Percentiles rank a stretch among this genome's conserved stretches.
These are phyloP conservation scores for Koerneria pararmatus DNA, from an alignment of 2,888 invertebrate genomes.

Conservation along the genomic window DNA sequence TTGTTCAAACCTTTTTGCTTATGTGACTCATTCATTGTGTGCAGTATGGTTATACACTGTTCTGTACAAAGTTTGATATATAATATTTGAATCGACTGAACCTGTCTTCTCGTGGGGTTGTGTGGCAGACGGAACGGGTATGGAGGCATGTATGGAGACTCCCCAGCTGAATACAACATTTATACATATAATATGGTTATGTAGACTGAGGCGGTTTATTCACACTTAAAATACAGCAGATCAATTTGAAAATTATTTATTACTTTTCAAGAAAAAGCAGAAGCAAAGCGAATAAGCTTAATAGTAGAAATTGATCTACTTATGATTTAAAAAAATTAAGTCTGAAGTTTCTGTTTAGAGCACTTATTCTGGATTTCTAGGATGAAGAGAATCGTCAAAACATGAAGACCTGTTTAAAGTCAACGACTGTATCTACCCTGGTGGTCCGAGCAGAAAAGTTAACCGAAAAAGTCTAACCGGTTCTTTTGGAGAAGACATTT, in stretches of 20 bases:
- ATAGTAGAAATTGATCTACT: too few relatives aligned
- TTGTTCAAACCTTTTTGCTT: too few relatives aligned
- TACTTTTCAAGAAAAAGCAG: too few relatives aligned
- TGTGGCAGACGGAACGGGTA: slow-evolving; percentile 41
- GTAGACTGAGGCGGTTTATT: not conserved
- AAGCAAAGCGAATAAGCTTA: too few relatives aligned
- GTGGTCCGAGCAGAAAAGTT: too few relatives aligned
- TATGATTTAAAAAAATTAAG: too few relatives aligned
- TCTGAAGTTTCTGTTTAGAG: too few relatives aligned
- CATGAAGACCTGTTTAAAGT: too few relatives aligned
- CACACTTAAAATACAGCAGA: not conserved
- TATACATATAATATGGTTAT: not conserved
- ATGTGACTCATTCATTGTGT: too few relatives aligned
- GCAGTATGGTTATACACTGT: too few relatives aligned
- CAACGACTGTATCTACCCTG: too few relatives aligned
- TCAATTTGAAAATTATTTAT: too few relatives aligned
- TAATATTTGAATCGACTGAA: slow-evolving; percentile 24
- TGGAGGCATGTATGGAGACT: slow-evolving; percentile 35
- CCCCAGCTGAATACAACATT: slow-evolving; percentile 35
- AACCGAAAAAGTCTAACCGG: slow-evolving; percentile 26
- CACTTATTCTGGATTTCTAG: not conserved
- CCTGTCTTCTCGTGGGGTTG: slow-evolving; percentile 32
- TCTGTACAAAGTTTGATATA: not conserved
- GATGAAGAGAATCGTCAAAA: not conserved
- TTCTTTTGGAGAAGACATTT: slow-evolving; percentile 35